Conservation (phyloP, 2,888 invertebrate species). For the Amphipoea lucens region DNA sequence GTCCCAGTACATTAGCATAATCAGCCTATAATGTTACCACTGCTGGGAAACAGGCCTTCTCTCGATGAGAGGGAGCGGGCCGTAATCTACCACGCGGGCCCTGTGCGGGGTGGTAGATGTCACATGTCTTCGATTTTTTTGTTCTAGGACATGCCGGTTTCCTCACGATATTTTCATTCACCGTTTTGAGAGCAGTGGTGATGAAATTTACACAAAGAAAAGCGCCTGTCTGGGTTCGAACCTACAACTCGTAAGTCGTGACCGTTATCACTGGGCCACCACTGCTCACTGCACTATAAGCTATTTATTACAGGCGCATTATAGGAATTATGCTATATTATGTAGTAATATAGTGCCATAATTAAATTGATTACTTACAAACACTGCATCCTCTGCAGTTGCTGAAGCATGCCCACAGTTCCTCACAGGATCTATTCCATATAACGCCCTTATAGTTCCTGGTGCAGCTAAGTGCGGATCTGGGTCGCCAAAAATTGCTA, state of each 20-base stretch:
- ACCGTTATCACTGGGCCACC: background rate
- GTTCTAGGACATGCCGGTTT: background rate
- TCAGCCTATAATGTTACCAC: background rate
- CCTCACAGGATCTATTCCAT: slow-evolving; percentile 92
- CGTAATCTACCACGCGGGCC: background rate
- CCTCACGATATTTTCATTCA: background rate
- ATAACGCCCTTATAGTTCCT: slow-evolving; percentile 91
- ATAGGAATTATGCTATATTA: background rate
- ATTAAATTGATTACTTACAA: slow-evolving; percentile 75
- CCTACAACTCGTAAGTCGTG: background rate
- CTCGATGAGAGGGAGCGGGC: background rate
- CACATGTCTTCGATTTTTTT: too few relatives aligned
- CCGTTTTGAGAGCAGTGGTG: background rate
- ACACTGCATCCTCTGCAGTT: slow-evolving; percentile 87
- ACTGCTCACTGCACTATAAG: background rate
- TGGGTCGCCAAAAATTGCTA: slow-evolving; percentile 91
- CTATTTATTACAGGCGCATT: background rate
- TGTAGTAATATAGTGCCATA: background rate
- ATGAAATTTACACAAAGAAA: background rate
- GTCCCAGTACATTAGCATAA: background rate
- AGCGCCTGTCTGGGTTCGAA: background rate
- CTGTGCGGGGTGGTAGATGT: background rate
- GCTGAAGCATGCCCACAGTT: slow-evolving; percentile 93
- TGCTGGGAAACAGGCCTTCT: background rate
- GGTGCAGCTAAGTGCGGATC: slow-evolving; percentile 92